Evolutionary conservation across 2,113 vertebrate genomes (phyloP).

Genomic region (Clarias macrocephalus): DNA sequence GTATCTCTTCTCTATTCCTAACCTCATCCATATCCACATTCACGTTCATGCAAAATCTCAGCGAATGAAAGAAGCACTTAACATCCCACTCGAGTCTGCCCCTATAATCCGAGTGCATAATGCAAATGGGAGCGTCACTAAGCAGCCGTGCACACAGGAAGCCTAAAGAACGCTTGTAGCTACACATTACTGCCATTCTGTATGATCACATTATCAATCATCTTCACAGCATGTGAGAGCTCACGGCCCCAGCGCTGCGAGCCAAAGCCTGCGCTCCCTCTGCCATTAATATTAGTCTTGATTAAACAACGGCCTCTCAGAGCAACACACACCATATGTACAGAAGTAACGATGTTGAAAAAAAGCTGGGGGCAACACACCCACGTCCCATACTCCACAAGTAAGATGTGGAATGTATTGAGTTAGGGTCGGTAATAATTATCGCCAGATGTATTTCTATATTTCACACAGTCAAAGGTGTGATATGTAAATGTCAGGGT

Average conservation of each 20-base stretch:
- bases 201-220: slow-evolving; percentile 30
- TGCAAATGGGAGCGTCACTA: not conserved
- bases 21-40: not conserved
- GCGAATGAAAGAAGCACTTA: slow-evolving; percentile 3
- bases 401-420: not conserved
- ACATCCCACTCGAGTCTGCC: slow-evolving; percentile 14
- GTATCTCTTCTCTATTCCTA: not conserved
- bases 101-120: slow-evolving; percentile 8
- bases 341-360: not conserved
- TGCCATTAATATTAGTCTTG: slow-evolving; percentile 20
- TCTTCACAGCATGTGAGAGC: slow-evolving; percentile 4
- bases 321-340: slow-evolving; percentile 19
- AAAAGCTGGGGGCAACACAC: not conserved
- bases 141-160: not conserved
- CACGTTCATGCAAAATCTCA: not conserved
- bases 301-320: slow-evolving; percentile 25
- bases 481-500: not conserved
- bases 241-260: slow-evolving; percentile 21
- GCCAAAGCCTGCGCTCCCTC: not conserved
- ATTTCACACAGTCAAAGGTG: not conserved
- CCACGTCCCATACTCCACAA: not conserved
- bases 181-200: slow-evolving; percentile 30
- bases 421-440: not conserved
- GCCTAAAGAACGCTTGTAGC: slow-evolving; percentile 8
- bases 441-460: not conserved